Conservation (phyloP, 2,888 invertebrate species). For the Bombyx huttoni region DNA sequence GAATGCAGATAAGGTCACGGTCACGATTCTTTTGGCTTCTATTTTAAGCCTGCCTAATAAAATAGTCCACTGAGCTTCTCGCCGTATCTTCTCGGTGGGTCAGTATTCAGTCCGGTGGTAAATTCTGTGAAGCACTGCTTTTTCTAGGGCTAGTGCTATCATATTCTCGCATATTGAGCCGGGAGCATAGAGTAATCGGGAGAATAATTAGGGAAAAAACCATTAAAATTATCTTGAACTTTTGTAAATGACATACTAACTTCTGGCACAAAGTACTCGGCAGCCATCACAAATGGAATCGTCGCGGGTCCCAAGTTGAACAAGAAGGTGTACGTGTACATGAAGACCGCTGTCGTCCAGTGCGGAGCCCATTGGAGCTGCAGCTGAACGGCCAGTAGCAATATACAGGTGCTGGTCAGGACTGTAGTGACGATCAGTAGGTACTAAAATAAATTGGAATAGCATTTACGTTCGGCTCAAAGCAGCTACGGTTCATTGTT, state of each 20-base stretch:
- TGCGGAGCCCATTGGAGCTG: constrained; percentile 37
- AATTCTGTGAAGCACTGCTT: no score
- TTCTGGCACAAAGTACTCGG: constrained; percentile 61
- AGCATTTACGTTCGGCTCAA: background rate
- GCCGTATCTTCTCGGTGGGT: no score
- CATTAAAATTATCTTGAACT: no score
- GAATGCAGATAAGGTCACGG: no score
- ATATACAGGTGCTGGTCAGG: constrained; percentile 28
- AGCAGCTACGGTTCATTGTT: background rate
- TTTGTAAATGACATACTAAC: constrained; percentile 15
- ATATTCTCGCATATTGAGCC: no score
- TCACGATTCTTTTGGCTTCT: no score
- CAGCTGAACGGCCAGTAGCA: constrained; percentile 36
- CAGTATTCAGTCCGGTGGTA: no score
- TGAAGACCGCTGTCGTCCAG: constrained; percentile 39
- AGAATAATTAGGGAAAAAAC: no score
- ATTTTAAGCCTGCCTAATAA: no score
- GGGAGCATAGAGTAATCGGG: no score
- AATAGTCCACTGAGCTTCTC: no score
- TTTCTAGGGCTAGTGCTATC: no score
- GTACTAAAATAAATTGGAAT: constrained; percentile 18
- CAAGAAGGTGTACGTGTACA: constrained; percentile 43
- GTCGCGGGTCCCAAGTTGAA: constrained; percentile 57
- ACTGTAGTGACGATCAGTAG: constrained; percentile 30
- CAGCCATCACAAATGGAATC: constrained; percentile 52